These are phyloP conservation scores for Eurytoma californica DNA, from an alignment of 2,888 invertebrate genomes.

Conservation along the genomic window DNA sequence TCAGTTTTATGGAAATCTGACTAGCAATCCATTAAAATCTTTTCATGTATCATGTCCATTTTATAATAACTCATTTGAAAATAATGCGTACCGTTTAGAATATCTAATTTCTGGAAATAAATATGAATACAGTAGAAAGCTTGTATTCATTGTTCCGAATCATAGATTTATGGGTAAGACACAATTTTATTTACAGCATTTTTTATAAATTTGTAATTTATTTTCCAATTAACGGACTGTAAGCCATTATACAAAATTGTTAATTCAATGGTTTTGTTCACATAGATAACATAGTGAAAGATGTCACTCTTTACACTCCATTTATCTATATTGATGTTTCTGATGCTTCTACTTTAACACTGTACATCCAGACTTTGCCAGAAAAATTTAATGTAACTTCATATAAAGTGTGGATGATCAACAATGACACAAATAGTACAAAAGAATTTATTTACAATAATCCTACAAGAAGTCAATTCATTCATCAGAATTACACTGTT, in stretches of 20 bases:
- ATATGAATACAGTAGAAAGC: constrained; percentile 66
- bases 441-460: constrained; percentile 54
- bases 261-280: constrained; percentile 26
- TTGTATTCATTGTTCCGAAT: constrained; percentile 68
- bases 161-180: constrained; percentile 66
- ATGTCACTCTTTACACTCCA: constrained; percentile 63
- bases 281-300: constrained; percentile 58
- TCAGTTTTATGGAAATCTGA: constrained; percentile 58
- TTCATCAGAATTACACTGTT: constrained; percentile 64
- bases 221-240: background rate
- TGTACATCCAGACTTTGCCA: constrained; percentile 70
- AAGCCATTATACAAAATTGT: background rate
- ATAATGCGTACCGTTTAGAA: constrained; percentile 64
- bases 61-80: constrained; percentile 62
- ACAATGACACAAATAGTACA: constrained; percentile 64
- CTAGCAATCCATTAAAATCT: constrained; percentile 54
- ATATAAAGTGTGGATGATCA: constrained; percentile 69
- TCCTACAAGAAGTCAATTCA: constrained; percentile 54
- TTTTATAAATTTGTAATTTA: background rate
- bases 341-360: constrained; percentile 60
- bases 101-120: constrained; percentile 61
- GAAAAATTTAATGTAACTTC: constrained; percentile 66
- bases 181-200: background rate
- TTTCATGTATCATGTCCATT: constrained; percentile 69
- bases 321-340: constrained; percentile 72